Evolutionary conservation across 2,113 vertebrate genomes (phyloP), one percentile per base, ranked within the genome.

Genomic region (Hymenochirus boettgeri): DNA sequence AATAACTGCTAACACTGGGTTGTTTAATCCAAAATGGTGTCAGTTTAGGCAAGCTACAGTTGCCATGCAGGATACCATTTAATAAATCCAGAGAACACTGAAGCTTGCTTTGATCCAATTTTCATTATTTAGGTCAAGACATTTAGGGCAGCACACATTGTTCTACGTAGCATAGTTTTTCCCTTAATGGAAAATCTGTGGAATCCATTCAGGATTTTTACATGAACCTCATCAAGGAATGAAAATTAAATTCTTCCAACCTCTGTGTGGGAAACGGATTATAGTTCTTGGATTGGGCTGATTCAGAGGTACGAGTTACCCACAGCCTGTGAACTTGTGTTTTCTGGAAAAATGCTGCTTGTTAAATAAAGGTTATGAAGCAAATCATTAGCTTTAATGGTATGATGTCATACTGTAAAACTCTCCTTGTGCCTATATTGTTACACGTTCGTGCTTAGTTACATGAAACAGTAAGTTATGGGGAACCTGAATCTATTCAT

Each of bases 181-280:
- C 54, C 29, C 31, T 29, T 57, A 21, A 37, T 57, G 54, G 54
- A 57, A 57, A 57, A 33, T 35, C 12, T 15, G 54, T 35, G 54
- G 18, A 57, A 11, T 3, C 10, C 22, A 5, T 57, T 57, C 54
- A 57, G 29, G 31, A 35, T 53, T 35, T 35, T 4, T 35, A 21
- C 31, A 57, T 22, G 54, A 22, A 57, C 54, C 54, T 54, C 52
- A 54, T 29, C 26, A 29, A 54, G 26, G 17, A 54, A 17, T 19
- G 54, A 33, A 33, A 57, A 21, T 57, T 33, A 33, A 35, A 35
- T 35, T 33, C 31, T 57, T 29, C 54, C 29, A 11, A 57, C 10
- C 21, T 18, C 54, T 57, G 37, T 57, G 24, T 29, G 18, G 27
- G 54, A 22, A 35, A 57, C 18, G 54, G 54, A 35, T 35, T 57